Evolutionary conservation across 2,888 invertebrate genomes (phyloP).

Genomic region (Oxytorus armatus): DNA sequence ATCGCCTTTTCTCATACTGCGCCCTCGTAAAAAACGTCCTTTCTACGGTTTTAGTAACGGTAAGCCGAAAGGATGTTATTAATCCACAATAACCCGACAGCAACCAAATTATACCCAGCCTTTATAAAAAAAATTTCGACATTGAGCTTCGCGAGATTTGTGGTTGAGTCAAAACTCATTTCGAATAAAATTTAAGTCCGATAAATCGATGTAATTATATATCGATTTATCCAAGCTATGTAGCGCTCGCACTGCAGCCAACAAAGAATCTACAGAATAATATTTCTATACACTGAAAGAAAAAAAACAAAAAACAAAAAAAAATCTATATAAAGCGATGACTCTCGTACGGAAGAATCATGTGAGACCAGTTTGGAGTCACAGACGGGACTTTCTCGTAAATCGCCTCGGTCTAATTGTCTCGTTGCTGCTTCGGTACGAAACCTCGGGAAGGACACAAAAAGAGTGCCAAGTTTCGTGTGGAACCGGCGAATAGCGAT

Average conservation of each 20-base stretch:
- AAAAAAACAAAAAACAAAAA: too few relatives aligned
- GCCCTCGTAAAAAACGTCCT: conserved; percentile 12
- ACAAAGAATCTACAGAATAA: too few relatives aligned
- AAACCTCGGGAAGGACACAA: conserved; percentile 45
- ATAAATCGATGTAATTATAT: too few relatives aligned
- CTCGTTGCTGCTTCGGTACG: conserved; percentile 63
- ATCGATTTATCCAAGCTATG: too few relatives aligned
- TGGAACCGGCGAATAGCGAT: not conserved
- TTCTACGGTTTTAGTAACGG: conserved; percentile 43
- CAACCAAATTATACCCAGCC: conserved; percentile 40
- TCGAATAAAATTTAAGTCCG: too few relatives aligned
- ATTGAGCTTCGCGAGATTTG: not conserved
- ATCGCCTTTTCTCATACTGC: conserved; percentile 21
- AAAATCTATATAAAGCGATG: conserved; percentile 1
- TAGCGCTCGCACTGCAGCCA: too few relatives aligned
- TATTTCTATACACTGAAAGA: too few relatives aligned
- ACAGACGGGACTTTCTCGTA: conserved; percentile 49
- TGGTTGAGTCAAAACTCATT: not conserved
- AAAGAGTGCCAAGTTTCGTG: conserved; percentile 59
- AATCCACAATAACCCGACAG: conserved; percentile 21
- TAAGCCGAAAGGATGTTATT: conserved; percentile 9
- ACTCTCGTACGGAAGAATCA: conserved; percentile 4
- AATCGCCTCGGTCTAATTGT: conserved; percentile 70
- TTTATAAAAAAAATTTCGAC: conserved; percentile 11
- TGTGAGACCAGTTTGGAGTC: conserved; percentile 29